These are phyloP conservation scores for Chrysina gloriosa DNA, from an alignment of 2,888 invertebrate genomes.

Conservation along the genomic window DNA sequence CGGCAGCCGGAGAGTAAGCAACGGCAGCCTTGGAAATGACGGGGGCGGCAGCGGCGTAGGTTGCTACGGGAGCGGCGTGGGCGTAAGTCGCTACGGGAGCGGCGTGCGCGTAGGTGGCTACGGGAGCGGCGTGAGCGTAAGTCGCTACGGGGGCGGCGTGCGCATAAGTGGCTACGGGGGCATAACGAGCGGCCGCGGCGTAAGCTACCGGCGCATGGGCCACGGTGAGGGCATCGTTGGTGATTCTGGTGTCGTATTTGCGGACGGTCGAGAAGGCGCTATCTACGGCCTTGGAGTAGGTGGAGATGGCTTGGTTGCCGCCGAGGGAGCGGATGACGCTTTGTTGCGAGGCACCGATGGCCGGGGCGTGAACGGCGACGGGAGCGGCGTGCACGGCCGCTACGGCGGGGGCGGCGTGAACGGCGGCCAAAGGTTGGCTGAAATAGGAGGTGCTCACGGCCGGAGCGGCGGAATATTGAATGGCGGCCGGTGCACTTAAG, in stretches of 20 bases:
- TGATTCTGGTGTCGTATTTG: constrained; percentile 71
- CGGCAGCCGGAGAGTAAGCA: constrained; percentile 71
- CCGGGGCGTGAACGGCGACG: constrained; percentile 57
- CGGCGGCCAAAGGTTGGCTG: too few relatives aligned
- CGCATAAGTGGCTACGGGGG: too few relatives aligned
- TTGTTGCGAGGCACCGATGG: constrained; percentile 67
- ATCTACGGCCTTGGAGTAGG: constrained; percentile 71
- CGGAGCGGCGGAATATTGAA: constrained; percentile 56
- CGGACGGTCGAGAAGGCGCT: constrained; percentile 72
- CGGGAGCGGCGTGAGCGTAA: constrained; percentile 57
- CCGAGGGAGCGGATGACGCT: constrained; percentile 71
- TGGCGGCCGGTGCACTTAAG: constrained; percentile 61
- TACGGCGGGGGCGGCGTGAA: constrained; percentile 54
- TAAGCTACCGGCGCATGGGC: constrained; percentile 65
- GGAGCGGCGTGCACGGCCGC: constrained; percentile 51
- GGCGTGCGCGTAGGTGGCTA: constrained; percentile 52
- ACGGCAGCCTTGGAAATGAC: constrained; percentile 60
- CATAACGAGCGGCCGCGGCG: constrained; percentile 58
- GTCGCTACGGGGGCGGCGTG: constrained; percentile 65
- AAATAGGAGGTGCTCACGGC: too few relatives aligned
- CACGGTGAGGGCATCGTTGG: constrained; percentile 68
- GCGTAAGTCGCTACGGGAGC: constrained; percentile 51
- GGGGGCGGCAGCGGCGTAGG: constrained; percentile 53
- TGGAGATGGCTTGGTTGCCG: constrained; percentile 68
- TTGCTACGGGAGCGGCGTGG: constrained; percentile 52